Base-by-base conservation (phyloP, 2,113 vertebrate species). In the Pollachius pollachius region DNA sequence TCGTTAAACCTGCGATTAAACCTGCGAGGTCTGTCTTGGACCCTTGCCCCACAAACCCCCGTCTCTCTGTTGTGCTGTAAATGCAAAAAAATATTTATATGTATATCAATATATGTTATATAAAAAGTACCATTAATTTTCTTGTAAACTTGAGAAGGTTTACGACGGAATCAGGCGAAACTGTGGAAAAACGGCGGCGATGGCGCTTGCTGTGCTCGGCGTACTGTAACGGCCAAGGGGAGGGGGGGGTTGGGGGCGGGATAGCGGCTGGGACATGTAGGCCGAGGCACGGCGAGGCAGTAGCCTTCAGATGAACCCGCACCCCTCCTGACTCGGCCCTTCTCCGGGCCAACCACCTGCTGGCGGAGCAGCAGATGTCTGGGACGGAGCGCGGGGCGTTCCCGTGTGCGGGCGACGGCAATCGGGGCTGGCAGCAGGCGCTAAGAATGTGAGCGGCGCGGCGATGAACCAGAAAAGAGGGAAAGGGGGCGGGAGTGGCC, bases 301-400 rank as follows among this genome's bases (percentile, higher is more conserved):
- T 87, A 87, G 86, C 89, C 87, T 87, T 87, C 71, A 37, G 68
- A 69, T 89, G 85, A 90, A 89, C 89, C 70, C 79, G 72, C 75
- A n/a, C 85, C 88, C 88, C 85, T 61, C 76, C 79, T 82, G 86
- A 70, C 81, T 81, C 62, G 79, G 84, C 78, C 79, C 77, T 75
- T 85, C 84, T 81, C 59, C 71, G 68, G 81, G 83, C 87, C 88
- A 89, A 83, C 75, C 82, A 88, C 89, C 87, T 89, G 85, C 87
- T 87, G 86, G 73, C 72, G 72, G 69, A 87, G 62, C 66, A 88
- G 84, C 87, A 87, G 85, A 88, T 89, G 89, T 87, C 87, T 84
- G 77, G 76, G 72, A 76, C n/a, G 63, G 75, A 41, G 74, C 58
- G 73, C 62, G 72, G 72, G 58, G 66, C 68, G 77, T 37, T 67